These are phyloP conservation scores for Chalcis sispes DNA, from an alignment of 2,888 invertebrate genomes.

Conservation along the genomic window DNA sequence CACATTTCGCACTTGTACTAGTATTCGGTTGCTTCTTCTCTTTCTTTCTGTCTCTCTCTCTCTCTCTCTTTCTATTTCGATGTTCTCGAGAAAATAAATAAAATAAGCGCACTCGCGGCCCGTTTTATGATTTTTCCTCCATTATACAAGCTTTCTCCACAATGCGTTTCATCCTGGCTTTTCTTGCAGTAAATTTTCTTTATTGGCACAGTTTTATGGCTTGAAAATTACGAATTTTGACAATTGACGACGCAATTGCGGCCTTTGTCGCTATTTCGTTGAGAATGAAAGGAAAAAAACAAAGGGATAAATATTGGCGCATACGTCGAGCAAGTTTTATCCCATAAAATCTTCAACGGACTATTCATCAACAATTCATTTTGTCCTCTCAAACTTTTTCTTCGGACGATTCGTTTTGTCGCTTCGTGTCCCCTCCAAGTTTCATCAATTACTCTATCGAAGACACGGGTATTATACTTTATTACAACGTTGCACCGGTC, in stretches of 20 bases:
- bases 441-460: conserved; percentile 39
- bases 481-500: conserved; percentile 3
- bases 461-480: conserved; percentile 33
- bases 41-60: neutral
- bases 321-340: conserved; percentile 6
- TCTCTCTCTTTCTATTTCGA: neutral
- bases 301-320: neutral
- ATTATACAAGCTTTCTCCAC: neutral
- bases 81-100: conserved; percentile 2
- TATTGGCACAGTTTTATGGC: too few species aligned
- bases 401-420: too few species aligned
- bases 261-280: neutral
- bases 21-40: too few species aligned
- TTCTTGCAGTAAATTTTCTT: conserved; percentile 12
- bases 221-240: conserved; percentile 30
- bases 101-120: neutral
- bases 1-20: neutral
- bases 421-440: neutral
- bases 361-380: conserved; percentile 35
- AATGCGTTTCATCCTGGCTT: neutral
- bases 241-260: neutral
- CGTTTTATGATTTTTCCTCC: conserved; percentile 24
- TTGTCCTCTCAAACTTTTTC: conserved; percentile 32
- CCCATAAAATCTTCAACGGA: conserved; percentile 40
- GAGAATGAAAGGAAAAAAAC: too few species aligned